Percentiles rank a stretch among this genome's conserved stretches.
phyloP scores from a whole-genome alignment of 2,113 vertebrate species.

The Penelope pileata region DNA sequence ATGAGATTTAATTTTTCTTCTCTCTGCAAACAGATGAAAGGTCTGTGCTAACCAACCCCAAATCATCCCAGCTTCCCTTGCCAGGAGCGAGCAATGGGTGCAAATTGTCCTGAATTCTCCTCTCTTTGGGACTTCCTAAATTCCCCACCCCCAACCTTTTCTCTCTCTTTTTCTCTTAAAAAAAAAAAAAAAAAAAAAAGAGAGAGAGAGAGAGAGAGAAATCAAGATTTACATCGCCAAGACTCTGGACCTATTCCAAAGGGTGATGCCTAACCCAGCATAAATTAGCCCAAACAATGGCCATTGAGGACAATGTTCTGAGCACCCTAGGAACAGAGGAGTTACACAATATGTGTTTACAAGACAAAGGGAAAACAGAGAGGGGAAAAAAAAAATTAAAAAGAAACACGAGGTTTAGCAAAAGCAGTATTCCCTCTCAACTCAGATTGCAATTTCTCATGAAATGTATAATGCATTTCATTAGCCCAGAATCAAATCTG shows the following conservation, averaged over 20 bases:
- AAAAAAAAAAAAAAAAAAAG: too few species aligned
- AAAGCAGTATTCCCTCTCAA: background rate
- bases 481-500: conserved; percentile 8
- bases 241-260: conserved; percentile 30
- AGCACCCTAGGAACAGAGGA: background rate
- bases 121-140: background rate
- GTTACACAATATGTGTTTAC: conserved; percentile 36
- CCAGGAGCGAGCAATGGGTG: background rate
- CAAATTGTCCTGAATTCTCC: background rate
- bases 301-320: conserved; percentile 34
- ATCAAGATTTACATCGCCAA: conserved; percentile 16
- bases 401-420: background rate
- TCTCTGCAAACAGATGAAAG: conserved; percentile 34
- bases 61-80: background rate
- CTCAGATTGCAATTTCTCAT: background rate
- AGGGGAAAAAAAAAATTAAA: background rate
- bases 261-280: conserved; percentile 36
- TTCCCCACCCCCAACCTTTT: too few species aligned
- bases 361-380: conserved; percentile 20
- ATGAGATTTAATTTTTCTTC: conserved; percentile 62
- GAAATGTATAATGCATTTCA: background rate
- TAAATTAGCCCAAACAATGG: conserved; percentile 45
- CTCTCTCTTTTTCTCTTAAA: background rate
- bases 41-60: background rate
- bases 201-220: background rate